A percentile compares a stretch with the other conserved stretches of the same genome.
phyloP scores from a whole-genome alignment of 2,888 invertebrate species.

The Stratiomys singularior region DNA sequence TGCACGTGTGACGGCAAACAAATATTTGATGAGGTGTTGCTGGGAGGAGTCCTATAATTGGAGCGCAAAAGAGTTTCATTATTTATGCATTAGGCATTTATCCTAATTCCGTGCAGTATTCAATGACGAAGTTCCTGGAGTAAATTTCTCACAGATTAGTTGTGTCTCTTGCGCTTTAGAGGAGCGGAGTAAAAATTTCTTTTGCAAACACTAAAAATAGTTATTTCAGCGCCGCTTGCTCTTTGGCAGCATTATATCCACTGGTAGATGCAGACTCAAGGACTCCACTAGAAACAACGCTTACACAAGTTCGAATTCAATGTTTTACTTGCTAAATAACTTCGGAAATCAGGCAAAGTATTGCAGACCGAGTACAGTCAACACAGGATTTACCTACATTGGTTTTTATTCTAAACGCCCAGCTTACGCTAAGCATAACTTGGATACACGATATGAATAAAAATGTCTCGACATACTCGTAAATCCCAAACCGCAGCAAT shows the following conservation, averaged over 20 bases:
- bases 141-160: no score
- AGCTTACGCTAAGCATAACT: constrained; percentile 3
- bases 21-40: constrained; percentile 7
- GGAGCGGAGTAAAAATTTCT: no score
- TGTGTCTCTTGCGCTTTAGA: no score
- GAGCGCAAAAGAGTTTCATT: not conserved
- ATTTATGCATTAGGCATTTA: not conserved
- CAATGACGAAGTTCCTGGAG: no score
- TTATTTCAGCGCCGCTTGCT: no score
- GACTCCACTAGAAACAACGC: no score
- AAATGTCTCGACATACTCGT: constrained; percentile 34
- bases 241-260: no score
- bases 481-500: constrained; percentile 32
- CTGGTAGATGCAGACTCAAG: no score
- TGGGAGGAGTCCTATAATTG: not conserved
- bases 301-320: no score
- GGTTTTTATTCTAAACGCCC: constrained; percentile 11
- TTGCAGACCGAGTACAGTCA: constrained; percentile 6
- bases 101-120: no score
- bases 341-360: not conserved
- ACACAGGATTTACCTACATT: not conserved
- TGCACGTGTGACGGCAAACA: not conserved
- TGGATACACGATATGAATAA: constrained; percentile 31
- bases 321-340: no score
- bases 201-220: no score